Evolutionary conservation across 1,140 invertebrate species (phyloP).

Genomic region (Dinoponera quadriceps): DNA sequence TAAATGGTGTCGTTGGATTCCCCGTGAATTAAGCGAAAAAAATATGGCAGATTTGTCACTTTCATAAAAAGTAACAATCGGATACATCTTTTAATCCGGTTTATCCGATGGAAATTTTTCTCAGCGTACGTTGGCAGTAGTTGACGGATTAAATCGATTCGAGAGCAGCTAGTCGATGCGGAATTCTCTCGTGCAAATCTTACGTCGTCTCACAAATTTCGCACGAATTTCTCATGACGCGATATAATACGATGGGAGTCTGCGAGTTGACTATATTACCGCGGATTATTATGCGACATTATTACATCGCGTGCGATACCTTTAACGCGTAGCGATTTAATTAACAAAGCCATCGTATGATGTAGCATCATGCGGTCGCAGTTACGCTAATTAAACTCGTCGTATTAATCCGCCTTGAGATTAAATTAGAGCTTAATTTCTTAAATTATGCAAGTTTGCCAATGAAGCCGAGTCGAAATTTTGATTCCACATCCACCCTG

Average conservation of each 20-base stretch:
- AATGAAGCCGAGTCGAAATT: background rate
- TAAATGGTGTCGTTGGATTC: too few relatives aligned
- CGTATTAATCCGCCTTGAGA: background rate
- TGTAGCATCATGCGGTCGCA: background rate
- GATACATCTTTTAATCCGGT: too few relatives aligned
- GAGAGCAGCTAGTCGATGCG: background rate
- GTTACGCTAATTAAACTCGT: constrained; percentile 26
- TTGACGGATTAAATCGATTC: background rate
- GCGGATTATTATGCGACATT: constrained; percentile 7
- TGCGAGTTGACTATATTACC: background rate
- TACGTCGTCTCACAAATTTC: background rate
- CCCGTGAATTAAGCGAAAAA: too few relatives aligned
- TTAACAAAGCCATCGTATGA: background rate
- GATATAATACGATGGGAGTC: background rate
- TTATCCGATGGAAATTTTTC: too few relatives aligned
- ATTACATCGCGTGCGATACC: background rate
- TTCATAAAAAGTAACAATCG: too few relatives aligned
- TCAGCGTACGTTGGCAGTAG: too few relatives aligned
- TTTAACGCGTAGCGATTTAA: constrained; percentile 8
- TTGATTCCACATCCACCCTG: too few relatives aligned
- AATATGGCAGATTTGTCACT: too few relatives aligned
- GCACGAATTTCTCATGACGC: constrained; percentile 1
- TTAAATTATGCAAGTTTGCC: background rate
- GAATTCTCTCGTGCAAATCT: constrained; percentile 7
- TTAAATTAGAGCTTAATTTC: constrained; percentile 16